phyloP scores from a whole-genome alignment of 2,113 vertebrate species.

The Heloderma charlesbogerti region DNA sequence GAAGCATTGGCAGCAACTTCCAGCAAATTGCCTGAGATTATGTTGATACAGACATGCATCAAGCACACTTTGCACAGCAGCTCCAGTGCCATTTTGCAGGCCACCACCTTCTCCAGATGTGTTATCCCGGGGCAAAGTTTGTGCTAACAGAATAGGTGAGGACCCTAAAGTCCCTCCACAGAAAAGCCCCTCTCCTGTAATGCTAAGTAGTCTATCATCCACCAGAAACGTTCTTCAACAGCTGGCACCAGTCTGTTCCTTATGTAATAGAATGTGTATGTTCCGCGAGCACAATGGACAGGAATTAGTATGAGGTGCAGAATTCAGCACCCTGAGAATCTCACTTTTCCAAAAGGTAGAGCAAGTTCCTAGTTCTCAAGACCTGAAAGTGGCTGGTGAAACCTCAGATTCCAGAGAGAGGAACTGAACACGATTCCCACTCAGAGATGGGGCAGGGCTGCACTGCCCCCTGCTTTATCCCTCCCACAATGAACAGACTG shows the following conservation, averaged over 20 bases:
- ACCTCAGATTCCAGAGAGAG: neutral
- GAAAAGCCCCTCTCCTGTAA: neutral
- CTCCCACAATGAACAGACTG: neutral
- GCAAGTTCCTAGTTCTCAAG: neutral
- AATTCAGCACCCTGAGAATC: neutral
- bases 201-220: too few relatives aligned
- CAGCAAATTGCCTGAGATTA: neutral
- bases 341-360: neutral
- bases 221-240: neutral
- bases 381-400: neutral
- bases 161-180: neutral
- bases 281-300: neutral
- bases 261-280: neutral
- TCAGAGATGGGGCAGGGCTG: too few relatives aligned
- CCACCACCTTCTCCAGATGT: neutral
- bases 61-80: neutral
- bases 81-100: neutral
- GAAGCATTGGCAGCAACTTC: neutral
- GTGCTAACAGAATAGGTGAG: neutral
- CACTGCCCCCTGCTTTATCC: fast-evolving
- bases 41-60: too few relatives aligned
- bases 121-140: neutral
- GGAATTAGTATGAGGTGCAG: neutral
- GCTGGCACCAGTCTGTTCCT: neutral
- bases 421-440: neutral